Percentiles rank a stretch among this genome's conserved stretches.
These are phyloP conservation scores for Bradypus variegatus DNA, from an alignment of 2,797 vertebrate species.

Conservation along the genomic window DNA sequence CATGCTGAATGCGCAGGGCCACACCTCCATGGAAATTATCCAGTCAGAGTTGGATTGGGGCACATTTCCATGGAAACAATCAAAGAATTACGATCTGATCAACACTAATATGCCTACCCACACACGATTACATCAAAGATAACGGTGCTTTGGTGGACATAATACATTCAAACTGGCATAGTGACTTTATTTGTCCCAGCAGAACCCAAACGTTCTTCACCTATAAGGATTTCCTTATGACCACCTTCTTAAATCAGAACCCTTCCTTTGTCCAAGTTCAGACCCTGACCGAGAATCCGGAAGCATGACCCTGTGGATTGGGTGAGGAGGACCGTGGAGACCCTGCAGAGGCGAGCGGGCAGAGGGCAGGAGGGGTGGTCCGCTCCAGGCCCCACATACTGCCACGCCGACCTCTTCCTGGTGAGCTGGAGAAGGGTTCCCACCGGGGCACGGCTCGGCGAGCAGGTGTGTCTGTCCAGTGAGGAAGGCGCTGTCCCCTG, in stretches of 20 bases:
- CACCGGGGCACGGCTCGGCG: neutral
- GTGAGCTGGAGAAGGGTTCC: neutral
- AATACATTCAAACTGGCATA: too few relatives aligned
- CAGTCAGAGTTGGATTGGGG: too few relatives aligned
- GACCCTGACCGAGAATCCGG: neutral
- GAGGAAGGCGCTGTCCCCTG: neutral
- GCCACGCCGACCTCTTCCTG: neutral
- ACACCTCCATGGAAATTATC: too few relatives aligned
- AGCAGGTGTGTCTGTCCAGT: fast-evolving
- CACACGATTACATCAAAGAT: too few relatives aligned
- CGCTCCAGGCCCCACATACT: neutral
- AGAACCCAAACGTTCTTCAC: neutral
- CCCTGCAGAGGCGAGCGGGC: neutral
- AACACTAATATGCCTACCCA: too few relatives aligned
- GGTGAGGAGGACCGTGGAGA: neutral
- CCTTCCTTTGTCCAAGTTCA: neutral
- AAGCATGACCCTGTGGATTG: neutral
- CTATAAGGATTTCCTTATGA: neutral
- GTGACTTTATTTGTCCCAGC: neutral
- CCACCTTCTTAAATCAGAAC: neutral
- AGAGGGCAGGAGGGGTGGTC: neutral
- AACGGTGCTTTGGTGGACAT: too few relatives aligned
- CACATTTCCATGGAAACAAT: too few relatives aligned
- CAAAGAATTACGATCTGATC: too few relatives aligned
- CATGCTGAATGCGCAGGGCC: too few relatives aligned